phyloP scores from a whole-genome alignment of 92 coral and sea anemone genomes.

The Hydrozoanthus gracilis region DNA sequence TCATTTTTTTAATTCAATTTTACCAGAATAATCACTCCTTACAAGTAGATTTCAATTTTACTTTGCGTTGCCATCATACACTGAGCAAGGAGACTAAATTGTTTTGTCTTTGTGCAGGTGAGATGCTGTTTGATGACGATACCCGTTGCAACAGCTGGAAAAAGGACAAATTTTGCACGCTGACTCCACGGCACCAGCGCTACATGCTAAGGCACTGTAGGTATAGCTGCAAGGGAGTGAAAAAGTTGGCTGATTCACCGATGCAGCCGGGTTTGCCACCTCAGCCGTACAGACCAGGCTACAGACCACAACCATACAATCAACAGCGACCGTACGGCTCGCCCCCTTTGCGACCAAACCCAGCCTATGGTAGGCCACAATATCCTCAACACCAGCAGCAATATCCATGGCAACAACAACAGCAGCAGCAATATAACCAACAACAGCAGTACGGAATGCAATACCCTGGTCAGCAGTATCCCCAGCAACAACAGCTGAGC shows the following conservation, averaged over 20 bases:
- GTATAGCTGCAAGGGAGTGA: constrained; percentile 75
- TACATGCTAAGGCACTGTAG: constrained; percentile 82
- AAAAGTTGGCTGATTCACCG: constrained; percentile 29
- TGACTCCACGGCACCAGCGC: constrained; percentile 78
- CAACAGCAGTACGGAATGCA: constrained; percentile 34
- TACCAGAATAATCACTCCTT: no score
- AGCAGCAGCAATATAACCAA: background rate
- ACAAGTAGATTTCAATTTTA: no score
- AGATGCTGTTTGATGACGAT: constrained; percentile 77
- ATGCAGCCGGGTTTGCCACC: constrained; percentile 16
- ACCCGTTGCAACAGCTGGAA: constrained; percentile 81
- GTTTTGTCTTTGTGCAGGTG: constrained; percentile 53
- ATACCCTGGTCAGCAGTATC: constrained; percentile 15
- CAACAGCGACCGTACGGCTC: constrained; percentile 52
- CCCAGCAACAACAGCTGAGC: constrained; percentile 15
- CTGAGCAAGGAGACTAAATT: no score
- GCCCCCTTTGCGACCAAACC: constrained; percentile 45
- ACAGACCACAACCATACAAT: constrained; percentile 30
- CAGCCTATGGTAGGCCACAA: constrained; percentile 25
- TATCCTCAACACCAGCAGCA: constrained; percentile 21
- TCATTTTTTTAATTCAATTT: no score
- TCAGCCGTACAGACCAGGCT: background rate
- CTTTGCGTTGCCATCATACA: no score
- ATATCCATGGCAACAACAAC: constrained; percentile 20
- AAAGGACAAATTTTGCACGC: constrained; percentile 68